Evolutionary conservation across 2,888 invertebrate species (phyloP).

Genomic region (Pogonocherus hispidulus): DNA sequence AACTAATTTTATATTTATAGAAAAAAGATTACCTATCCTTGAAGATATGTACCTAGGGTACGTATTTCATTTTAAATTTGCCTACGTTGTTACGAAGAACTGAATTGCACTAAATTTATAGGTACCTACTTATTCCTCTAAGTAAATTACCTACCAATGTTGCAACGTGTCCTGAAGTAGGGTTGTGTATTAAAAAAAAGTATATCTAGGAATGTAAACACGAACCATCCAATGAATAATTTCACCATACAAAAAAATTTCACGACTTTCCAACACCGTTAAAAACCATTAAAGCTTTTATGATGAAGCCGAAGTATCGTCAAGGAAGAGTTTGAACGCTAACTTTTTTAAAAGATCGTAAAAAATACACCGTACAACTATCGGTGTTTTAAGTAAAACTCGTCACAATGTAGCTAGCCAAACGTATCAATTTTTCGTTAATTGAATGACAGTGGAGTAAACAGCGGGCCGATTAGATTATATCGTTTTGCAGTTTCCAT

Average conservation of each 20-base stretch:
- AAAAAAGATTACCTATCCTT: too few relatives aligned
- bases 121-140: too few relatives aligned
- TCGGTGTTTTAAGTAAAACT: conserved; percentile 7
- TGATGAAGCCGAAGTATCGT: conserved; percentile 12
- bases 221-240: conserved; percentile 21
- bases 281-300: conserved; percentile 27
- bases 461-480: conserved; percentile 4
- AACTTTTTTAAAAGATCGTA: conserved; percentile 28
- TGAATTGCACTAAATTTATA: too few relatives aligned
- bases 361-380: conserved; percentile 18
- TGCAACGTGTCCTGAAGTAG: too few relatives aligned
- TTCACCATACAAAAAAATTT: conserved; percentile 19
- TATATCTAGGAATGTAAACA: background rate
- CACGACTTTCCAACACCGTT: conserved; percentile 17
- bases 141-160: too few relatives aligned
- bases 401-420: conserved; percentile 9
- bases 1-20: too few relatives aligned
- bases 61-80: too few relatives aligned
- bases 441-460: conserved; percentile 14
- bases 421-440: conserved; percentile 19
- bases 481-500: conserved; percentile 1
- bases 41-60: too few relatives aligned
- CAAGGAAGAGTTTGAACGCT: conserved; percentile 21
- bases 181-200: too few relatives aligned
- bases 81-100: too few relatives aligned